Base-by-base conservation (phyloP, 1,140 invertebrate genomes). In the Mizuhopecten yessoensis region DNA sequence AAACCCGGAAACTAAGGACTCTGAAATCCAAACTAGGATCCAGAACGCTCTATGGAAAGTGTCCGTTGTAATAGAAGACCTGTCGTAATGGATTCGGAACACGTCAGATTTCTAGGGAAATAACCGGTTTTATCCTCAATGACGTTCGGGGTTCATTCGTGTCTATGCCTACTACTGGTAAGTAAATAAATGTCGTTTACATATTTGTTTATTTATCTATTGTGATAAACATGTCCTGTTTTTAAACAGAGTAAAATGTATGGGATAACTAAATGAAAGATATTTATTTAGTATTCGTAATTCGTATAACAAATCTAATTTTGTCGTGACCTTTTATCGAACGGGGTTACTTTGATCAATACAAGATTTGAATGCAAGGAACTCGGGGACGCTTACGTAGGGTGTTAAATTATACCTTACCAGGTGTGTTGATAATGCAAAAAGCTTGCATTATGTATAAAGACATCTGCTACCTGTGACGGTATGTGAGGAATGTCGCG, bases 381-480 rank as follows among this genome's bases (percentile, higher is more conserved):
- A 75, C 57, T 39, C 42, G 42, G 9, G 36, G 42, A 45, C 42
- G n/a, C 57, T 75, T 75, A 75, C 57, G 23, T 75, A 75, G 17
- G n/a, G 57, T 75, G 57, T 75, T 75, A n/a, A 75, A 29, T 75
- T n/a, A n/a, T n/a, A n/a, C n/a, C 57, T 17, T n/a, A 75, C 5
- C 57, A 75, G 57, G 57, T 75, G 57, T n/a, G 57, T 75, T 17
- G 17, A 75, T 75, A 75, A 75, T 75, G 11, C 57, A 75, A 45
- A 7, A 45, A 45, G 17, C 17, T 45, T 45, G 17, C 17, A 45
- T 45, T 45, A 45, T 45, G 42, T n/a, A 75, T 7, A 7, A 3
- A 29, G n/a, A 75, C 57, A 75, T 75, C 57, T 75, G 57, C 57
- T 75, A 75, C 57, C 57, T 75, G 57, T 75, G n/a, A 75, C n/a